phyloP scores from a whole-genome alignment of 2,113 vertebrate genomes.

The Leiothrix lutea region DNA sequence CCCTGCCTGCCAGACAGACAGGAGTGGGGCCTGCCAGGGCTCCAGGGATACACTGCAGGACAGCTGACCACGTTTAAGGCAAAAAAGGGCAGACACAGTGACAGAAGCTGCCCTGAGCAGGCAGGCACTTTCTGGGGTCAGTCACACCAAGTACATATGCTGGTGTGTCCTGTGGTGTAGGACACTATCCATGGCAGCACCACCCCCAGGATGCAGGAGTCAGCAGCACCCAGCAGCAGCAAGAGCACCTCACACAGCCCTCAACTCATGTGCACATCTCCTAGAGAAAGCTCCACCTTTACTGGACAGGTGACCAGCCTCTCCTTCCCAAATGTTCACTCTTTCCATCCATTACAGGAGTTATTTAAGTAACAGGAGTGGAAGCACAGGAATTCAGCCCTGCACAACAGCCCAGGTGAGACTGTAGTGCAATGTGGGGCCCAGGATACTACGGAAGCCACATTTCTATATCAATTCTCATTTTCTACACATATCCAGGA shows the following conservation, averaged over 20 bases:
- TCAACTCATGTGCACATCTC: neutral
- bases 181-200: rapidly evolving
- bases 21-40: rapidly evolving
- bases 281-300: neutral
- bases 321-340: neutral
- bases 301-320: neutral
- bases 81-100: neutral
- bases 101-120: rapidly evolving
- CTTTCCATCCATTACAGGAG: neutral
- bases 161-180: neutral
- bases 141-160: neutral
- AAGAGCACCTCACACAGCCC: neutral
- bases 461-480: neutral
- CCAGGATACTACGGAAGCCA: neutral
- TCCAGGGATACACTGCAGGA: neutral
- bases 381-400: neutral
- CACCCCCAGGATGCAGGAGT: neutral
- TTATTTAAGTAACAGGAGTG: neutral
- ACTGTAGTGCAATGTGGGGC: neutral
- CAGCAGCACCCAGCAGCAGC: neutral
- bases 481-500: neutral
- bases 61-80: neutral
- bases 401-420: neutral
- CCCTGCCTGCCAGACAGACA: neutral
- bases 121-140: neutral